Evolutionary conservation across 2,888 invertebrate genomes (phyloP), one percentile per base, ranked within the genome.

Genomic region (Seira ritae): DNA sequence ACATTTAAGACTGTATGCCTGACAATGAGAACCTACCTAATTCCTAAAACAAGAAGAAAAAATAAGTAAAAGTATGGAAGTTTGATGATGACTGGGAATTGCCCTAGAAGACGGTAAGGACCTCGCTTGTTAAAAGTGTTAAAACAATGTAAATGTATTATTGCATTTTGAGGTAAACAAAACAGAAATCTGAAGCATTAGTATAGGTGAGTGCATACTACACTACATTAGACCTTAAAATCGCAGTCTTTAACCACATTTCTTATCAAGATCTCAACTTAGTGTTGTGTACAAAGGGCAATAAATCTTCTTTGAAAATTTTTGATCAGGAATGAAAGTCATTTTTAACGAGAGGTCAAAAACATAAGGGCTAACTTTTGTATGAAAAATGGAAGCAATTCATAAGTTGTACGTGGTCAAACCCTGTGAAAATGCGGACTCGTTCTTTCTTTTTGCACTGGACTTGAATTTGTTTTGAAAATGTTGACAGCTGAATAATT

Each of bases 41-140:
- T 31, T 31, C 31, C 12, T 24, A 15, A 68, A 68, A 68, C n/a
- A 12, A 67, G 50, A n/a, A 50, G 15, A 50, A 50, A 50, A 68
- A 24, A 69, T 19, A 67, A 78, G 71, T 78, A 78, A 78, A 78
- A 78, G 78, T 42, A 69, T 19, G 50, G 50, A 50, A 50, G 3
- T 50, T 50, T 50, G 50, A 50, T 50, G 50, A 15, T 50, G 65
- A 65, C 66, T 50, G 66, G 72, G 68, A 75, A 74, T 73, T 70
- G 80, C 69, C 74, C 74, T 70, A 74, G 74, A 69, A 70, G 70
- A 80, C 73, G 68, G 67, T 65, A 74, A 65, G 69, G 74, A 67
- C 80, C 69, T 80, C 70, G 75, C 74, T 80, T 75, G 80, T 75
- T 55, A 68, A 17, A 68, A 67, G 72, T 12, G 12, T 42, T 15